Evolutionary conservation across 2,797 vertebrate species (phyloP).

Genomic region (Crenuchus spilurus): DNA sequence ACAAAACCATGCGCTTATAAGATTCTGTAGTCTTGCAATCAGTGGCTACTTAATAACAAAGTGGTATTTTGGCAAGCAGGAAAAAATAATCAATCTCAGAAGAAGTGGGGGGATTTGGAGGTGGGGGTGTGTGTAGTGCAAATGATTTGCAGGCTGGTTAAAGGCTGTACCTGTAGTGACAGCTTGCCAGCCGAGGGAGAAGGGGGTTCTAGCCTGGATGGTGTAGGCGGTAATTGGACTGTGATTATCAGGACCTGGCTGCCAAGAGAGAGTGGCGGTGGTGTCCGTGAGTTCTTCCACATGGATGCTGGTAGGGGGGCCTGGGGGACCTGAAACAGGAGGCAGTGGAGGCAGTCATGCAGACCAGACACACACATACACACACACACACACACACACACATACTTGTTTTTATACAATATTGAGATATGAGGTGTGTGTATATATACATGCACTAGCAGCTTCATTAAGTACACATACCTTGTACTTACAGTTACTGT

Average conservation of each 20-base stretch:
- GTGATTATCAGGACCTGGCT: slow-evolving; percentile 94
- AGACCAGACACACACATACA: slow-evolving; percentile 46
- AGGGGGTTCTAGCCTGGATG: slow-evolving; percentile 94
- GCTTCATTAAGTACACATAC: too few relatives aligned
- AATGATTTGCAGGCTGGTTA: slow-evolving; percentile 52
- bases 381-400: slow-evolving; percentile 43
- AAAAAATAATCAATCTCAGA: slow-evolving; percentile 8
- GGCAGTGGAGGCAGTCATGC: slow-evolving; percentile 52
- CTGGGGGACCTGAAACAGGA: slow-evolving; percentile 87
- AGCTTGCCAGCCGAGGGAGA: slow-evolving; percentile 97
- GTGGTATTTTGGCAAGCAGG: not conserved
- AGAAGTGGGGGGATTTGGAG: not conserved
- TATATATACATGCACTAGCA: too few relatives aligned
- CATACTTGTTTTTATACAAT: not conserved
- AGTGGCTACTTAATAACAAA: slow-evolving; percentile 10
- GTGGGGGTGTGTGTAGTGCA: slow-evolving; percentile 2
- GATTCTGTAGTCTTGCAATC: slow-evolving; percentile 3
- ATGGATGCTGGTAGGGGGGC: slow-evolving; percentile 89
- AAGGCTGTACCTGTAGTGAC: slow-evolving; percentile 91
- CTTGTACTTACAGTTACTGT: too few relatives aligned
- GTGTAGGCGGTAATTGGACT: slow-evolving; percentile 93
- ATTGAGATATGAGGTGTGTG: not conserved
- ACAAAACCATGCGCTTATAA: not conserved
- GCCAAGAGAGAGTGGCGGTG: slow-evolving; percentile 95
- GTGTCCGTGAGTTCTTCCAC: slow-evolving; percentile 94